Base-by-base conservation (phyloP, 2,113 vertebrate species). In the Pleuronectes platessa region DNA sequence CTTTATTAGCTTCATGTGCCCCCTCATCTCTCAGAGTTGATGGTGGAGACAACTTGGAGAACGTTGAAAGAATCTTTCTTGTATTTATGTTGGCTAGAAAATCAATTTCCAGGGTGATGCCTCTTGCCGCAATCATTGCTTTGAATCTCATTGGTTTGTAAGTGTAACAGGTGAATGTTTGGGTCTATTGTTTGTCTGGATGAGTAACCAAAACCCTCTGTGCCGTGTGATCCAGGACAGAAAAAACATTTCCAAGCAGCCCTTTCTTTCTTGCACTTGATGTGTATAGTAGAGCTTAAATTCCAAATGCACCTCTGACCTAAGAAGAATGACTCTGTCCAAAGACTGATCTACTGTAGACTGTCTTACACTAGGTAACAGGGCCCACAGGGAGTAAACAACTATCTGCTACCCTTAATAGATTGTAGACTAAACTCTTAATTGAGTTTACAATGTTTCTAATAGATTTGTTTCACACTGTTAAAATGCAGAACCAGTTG, bases 1-100 rank as follows among this genome's bases (percentile, higher is more conserved):
- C 27, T 58, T 42, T 61, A 69, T 88, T 71, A n/a, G 64, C 47
- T n/a, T 24, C 6, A 15, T 31, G 11, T 15, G 31, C 27, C 61
- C 27, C n/a, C 15, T 2, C 2, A 8, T 60, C 15, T 63, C 42
- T 26, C 27, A n/a, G 20, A 53, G 37, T 24, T 49, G 49, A 62
- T 5, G 20, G 8, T 21, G 1, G 20, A 35, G 4, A 55, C 23
- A 23, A 31, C 31, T 31, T 37, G 1, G 12, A 35, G 56, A 20
- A 58, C 49, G 17, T 65, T 35, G 6, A 68, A 27, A 15, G n/a
- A 26, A n/a, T 53, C 1, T 26, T 40, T 62, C 18, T 27, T 17
- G 5, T 35, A 40, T 27, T 45, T 55, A 21, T 56, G 23, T 69
- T 69, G 15, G 14, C 26, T 3, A 14, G 24, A 51, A 20, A 54